Conservation (phyloP, 1,140 invertebrate genomes). For the Drosophila dunni region DNA sequence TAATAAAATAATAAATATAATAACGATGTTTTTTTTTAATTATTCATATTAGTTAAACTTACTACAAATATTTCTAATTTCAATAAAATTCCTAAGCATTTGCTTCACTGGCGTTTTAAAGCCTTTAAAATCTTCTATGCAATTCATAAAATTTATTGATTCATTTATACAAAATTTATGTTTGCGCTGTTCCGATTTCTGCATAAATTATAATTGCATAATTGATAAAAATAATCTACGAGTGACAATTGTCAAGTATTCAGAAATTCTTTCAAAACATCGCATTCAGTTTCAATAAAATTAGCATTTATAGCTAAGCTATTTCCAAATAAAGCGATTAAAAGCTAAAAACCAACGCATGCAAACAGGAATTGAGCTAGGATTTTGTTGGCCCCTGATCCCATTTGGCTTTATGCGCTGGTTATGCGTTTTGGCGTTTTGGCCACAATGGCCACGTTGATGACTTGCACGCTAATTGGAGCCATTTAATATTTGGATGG, state of each 20-base stretch:
- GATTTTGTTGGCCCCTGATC: neutral
- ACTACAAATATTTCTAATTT: too few relatives aligned
- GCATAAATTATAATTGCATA: neutral
- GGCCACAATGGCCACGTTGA: neutral
- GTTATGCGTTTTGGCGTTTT: neutral
- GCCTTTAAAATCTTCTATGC: too few relatives aligned
- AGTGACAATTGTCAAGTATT: neutral
- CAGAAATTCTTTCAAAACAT: neutral
- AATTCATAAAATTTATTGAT: too few relatives aligned
- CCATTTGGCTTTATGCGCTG: slow-evolving; percentile 13
- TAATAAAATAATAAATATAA: too few relatives aligned
- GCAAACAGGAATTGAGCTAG: neutral
- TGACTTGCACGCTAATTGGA: slow-evolving; percentile 16
- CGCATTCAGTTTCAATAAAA: neutral
- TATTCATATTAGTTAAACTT: too few relatives aligned
- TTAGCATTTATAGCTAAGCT: neutral
- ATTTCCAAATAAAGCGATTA: neutral
- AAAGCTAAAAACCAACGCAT: neutral
- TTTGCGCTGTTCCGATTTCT: too few relatives aligned
- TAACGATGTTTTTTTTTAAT: too few relatives aligned
- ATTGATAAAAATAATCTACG: neutral
- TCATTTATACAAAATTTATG: too few relatives aligned
- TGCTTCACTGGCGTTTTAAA: too few relatives aligned
- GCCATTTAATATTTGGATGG: slow-evolving; percentile 25
- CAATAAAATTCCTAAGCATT: too few relatives aligned